Percentiles rank a stretch among this genome's conserved stretches.
These are phyloP conservation scores for Actinernus sp. DNA, from an alignment of 92 coral and sea anemone genomes.

Conservation along the genomic window DNA sequence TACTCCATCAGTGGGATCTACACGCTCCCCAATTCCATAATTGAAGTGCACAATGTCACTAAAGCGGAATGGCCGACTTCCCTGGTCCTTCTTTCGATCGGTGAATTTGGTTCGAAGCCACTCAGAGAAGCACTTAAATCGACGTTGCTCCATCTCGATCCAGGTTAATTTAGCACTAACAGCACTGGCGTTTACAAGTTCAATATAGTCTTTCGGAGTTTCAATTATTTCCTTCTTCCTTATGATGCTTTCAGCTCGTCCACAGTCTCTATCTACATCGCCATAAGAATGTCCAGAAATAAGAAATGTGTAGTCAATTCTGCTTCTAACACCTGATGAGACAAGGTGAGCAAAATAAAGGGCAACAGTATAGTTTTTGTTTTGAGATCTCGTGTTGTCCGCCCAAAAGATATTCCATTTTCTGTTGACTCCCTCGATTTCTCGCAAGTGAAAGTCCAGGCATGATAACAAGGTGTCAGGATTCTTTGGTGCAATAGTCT, in stretches of 20 bases:
- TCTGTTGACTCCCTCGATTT: constrained; percentile 6
- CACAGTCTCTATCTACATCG: neutral
- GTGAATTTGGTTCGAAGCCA: constrained; percentile 18
- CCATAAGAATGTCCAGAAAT: constrained; percentile 4
- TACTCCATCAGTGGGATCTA: constrained; percentile 17
- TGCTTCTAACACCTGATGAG: constrained; percentile 3
- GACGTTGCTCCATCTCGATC: constrained; percentile 13
- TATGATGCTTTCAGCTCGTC: neutral
- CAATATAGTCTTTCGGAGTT: constrained; percentile 16
- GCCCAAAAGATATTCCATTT: constrained; percentile 15
- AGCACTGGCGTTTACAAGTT: constrained; percentile 3
- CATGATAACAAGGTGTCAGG: constrained; percentile 1
- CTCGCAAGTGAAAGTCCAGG: neutral
- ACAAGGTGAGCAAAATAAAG: constrained; percentile 5
- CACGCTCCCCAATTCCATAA: constrained; percentile 17
- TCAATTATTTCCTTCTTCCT: constrained; percentile 7
- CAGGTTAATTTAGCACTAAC: constrained; percentile 9
- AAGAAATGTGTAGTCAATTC: constrained; percentile 11
- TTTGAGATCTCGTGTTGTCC: constrained; percentile 2
- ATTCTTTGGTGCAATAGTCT: neutral
- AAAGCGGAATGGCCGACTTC: constrained; percentile 6
- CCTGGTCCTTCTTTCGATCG: constrained; percentile 9
- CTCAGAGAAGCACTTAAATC: constrained; percentile 17
- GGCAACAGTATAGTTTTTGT: constrained; percentile 22
- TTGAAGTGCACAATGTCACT: constrained; percentile 28